These are phyloP conservation scores for Andricus curvator DNA, from an alignment of 2,888 invertebrate species.

Conservation along the genomic window DNA sequence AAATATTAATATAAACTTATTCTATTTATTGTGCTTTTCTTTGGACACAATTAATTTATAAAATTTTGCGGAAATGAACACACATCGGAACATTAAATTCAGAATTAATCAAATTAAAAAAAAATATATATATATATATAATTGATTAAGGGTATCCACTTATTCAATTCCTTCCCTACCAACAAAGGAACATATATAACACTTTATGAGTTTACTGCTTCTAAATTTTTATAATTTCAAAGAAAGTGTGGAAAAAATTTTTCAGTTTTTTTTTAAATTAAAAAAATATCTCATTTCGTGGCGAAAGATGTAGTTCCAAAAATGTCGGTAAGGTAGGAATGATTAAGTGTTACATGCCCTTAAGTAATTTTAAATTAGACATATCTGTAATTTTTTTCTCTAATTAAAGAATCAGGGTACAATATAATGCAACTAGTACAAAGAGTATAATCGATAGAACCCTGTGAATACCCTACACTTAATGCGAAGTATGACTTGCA, in stretches of 20 bases:
- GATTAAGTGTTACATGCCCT: too few relatives aligned
- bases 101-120: neutral
- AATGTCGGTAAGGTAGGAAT: too few relatives aligned
- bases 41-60: neutral
- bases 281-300: too few relatives aligned
- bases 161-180: neutral
- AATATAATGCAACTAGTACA: conserved; percentile 15
- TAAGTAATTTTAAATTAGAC: neutral
- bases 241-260: too few relatives aligned
- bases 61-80: neutral
- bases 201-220: neutral
- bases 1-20: neutral
- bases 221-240: neutral
- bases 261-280: too few relatives aligned
- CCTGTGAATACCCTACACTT: conserved; percentile 16
- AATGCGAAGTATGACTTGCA: conserved; percentile 1
- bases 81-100: neutral
- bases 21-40: neutral
- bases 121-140: neutral
- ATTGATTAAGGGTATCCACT: neutral
- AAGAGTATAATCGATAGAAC: conserved; percentile 16
- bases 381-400: too few relatives aligned
- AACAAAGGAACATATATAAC: too few relatives aligned
- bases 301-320: too few relatives aligned
- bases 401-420: neutral